A percentile compares a stretch with the other conserved stretches of the same genome.
These are phyloP conservation scores for Ernsta delagoae DNA, from an alignment of 2,888 invertebrate species.

Conservation along the genomic window DNA sequence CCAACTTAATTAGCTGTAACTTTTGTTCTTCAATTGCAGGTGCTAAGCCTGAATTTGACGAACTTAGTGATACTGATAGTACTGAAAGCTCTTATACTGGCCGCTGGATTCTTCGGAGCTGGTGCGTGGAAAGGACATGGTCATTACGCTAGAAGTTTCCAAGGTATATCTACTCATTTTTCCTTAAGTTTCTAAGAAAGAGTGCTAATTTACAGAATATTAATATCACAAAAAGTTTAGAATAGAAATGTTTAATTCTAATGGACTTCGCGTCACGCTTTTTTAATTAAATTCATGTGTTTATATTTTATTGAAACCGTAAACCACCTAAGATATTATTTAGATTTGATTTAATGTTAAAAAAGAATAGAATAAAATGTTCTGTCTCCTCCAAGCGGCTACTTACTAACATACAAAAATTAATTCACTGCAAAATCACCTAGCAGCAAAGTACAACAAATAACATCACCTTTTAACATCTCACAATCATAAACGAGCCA, in stretches of 20 bases:
- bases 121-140: constrained; percentile 86
- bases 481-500: constrained; percentile 9
- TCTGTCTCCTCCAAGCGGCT: neutral
- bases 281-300: no score
- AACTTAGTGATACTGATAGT: constrained; percentile 92
- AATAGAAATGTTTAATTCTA: no score
- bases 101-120: constrained; percentile 91
- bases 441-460: neutral
- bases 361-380: no score
- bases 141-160: constrained; percentile 85
- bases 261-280: no score
- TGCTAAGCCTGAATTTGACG: constrained; percentile 92
- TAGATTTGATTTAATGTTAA: no score
- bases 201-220: neutral
- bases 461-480: constrained; percentile 13
- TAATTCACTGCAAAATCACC: neutral
- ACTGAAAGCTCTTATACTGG: constrained; percentile 92
- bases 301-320: no score
- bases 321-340: no score
- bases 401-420: neutral
- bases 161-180: constrained; percentile 73
- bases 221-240: no score
- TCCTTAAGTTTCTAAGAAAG: neutral
- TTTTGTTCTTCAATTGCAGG: constrained; percentile 67
- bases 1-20: neutral